Base-by-base conservation (phyloP, 2,888 invertebrate genomes). In the Lapara coniferarum region DNA sequence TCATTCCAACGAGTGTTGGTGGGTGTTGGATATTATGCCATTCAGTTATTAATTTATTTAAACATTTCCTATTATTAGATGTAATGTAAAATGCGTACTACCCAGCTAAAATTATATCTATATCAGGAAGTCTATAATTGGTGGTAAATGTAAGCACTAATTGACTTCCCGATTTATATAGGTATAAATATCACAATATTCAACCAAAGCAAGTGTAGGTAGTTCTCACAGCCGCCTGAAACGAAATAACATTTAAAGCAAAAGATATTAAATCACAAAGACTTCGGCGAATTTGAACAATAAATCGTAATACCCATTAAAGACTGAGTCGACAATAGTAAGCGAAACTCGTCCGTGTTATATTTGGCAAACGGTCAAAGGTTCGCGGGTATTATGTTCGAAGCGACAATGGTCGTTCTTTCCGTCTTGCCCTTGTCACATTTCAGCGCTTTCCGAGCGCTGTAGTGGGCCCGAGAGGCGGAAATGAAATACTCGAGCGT, bases 401-500 rank as follows among this genome's bases (percentile, higher is more conserved):
- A 52, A 49, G 52, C 58, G 66, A 69, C 66, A 66, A 69, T 69
- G 51, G 52, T 57, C 69, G 66, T 69, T 66, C 66, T 69, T 66
- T 58, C 66, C 66, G 66, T 37, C 66, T 66, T 52, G 57, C 68
- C 49, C 58, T 58, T 68, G 68, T 58, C 51, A 68, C 63, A 63
- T 69, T 67, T 69, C 55, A 69, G 49, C 57, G 69, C 46, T 70
- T 67, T 59, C 53, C 55, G 67, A 53, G 59, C 59, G 16, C 49
- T 66, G 46, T 46, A 63, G 67, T 66, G 66, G 63, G 63, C 63
- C n/a, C 66, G 55, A 58, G 68, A 72, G 68, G 66, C 73, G 74
- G 75, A 74, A 77, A 75, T 72, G 67, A 75, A 77, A 71, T 53
- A 44, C 44, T 69, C 67, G 68, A 71, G 68, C 73, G 66, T 71